Evolutionary conservation across 1,140 invertebrate species (phyloP).

Genomic region (Orchestia grillus): DNA sequence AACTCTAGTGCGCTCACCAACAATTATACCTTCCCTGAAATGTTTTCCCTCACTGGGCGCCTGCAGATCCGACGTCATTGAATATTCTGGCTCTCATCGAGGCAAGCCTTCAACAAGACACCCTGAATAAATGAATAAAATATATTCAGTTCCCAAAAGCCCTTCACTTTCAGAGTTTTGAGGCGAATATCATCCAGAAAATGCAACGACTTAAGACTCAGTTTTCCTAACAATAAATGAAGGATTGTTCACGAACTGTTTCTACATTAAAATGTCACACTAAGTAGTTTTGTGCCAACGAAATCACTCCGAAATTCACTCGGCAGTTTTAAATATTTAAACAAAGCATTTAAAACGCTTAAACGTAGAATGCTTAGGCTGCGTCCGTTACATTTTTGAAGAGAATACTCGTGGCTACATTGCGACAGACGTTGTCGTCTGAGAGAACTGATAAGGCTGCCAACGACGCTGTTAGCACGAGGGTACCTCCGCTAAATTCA

Average conservation of each 20-base stretch:
- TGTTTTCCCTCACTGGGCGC: neutral
- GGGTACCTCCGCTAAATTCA: too few species aligned
- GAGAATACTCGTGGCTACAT: too few species aligned
- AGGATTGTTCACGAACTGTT: neutral
- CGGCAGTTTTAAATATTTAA: too few species aligned
- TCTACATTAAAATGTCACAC: neutral
- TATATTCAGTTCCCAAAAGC: neutral
- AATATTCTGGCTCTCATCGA: neutral
- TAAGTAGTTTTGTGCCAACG: neutral
- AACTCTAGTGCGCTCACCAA: neutral
- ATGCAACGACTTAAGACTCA: neutral
- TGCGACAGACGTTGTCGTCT: too few species aligned
- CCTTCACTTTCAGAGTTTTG: neutral
- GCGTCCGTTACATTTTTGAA: too few species aligned
- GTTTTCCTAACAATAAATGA: too few species aligned
- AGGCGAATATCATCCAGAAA: neutral
- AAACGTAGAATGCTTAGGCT: too few species aligned
- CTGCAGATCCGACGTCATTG: neutral
- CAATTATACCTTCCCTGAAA: neutral
- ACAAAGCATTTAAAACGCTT: too few species aligned
- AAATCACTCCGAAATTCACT: neutral
- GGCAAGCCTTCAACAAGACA: neutral
- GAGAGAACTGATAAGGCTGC: too few species aligned
- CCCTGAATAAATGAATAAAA: neutral
- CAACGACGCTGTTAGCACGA: too few species aligned